Percentiles rank a stretch among this genome's conserved stretches.
These are phyloP conservation scores for Meles meles DNA, from an alignment of 2,113 vertebrate genomes.

Conservation along the genomic window DNA sequence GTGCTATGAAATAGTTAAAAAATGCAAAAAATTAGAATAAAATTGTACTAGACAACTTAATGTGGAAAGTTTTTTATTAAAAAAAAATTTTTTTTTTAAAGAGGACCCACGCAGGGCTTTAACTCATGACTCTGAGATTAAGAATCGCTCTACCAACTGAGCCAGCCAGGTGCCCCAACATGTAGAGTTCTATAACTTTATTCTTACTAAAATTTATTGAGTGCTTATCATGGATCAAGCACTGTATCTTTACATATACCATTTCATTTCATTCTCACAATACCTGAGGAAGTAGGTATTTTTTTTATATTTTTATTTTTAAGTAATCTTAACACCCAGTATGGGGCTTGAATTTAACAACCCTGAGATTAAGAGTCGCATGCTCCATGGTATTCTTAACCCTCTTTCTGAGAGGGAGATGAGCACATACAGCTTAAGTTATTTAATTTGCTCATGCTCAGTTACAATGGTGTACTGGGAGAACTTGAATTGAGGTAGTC, in stretches of 20 bases:
- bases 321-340: background rate
- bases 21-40: background rate
- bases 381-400: background rate
- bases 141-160: background rate
- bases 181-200: background rate
- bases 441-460: background rate
- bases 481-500: background rate
- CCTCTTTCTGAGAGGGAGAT: background rate
- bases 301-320: background rate
- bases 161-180: background rate
- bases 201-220: background rate
- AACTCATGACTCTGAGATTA: background rate
- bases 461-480: background rate
- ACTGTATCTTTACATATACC: background rate
- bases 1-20: background rate
- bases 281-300: background rate
- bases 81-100: background rate
- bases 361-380: background rate
- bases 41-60: slow-evolving; percentile 20
- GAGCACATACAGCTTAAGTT: background rate
- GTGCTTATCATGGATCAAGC: background rate
- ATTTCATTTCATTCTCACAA: background rate
- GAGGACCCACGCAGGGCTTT: background rate
- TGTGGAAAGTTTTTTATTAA: background rate
- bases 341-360: background rate